These are phyloP conservation scores for Turnix velox DNA, from an alignment of 2,113 vertebrate genomes.

Conservation along the genomic window DNA sequence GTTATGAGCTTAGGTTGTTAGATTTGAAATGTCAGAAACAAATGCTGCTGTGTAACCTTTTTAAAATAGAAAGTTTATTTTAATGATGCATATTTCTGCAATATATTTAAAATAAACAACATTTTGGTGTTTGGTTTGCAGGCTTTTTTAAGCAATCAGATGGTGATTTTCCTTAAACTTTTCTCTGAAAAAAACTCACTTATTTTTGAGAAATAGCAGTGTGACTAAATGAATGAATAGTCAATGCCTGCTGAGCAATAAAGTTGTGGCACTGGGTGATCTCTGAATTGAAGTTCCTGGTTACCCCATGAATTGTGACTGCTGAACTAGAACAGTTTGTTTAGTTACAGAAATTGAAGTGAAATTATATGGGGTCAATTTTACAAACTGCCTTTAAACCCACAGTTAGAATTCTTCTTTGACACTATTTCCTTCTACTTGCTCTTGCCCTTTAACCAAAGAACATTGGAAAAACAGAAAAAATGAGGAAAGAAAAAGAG, in stretches of 20 bases:
- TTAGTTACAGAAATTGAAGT: conserved; percentile 5
- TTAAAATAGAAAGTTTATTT: background rate
- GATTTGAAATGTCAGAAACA: background rate
- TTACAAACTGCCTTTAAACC: background rate
- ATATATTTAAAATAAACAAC: background rate
- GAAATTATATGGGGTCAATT: background rate
- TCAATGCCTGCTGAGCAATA: background rate
- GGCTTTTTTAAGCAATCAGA: background rate
- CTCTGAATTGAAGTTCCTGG: background rate
- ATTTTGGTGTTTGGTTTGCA: background rate
- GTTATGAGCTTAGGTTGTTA: background rate
- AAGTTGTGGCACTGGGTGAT: background rate
- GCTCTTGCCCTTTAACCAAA: background rate
- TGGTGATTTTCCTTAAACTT: background rate
- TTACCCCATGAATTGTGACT: background rate
- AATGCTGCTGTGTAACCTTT: background rate
- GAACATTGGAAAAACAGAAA: background rate
- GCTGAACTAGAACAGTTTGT: conserved; percentile 2
- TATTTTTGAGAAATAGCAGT: background rate
- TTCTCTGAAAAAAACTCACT: background rate
- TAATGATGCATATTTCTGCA: background rate
- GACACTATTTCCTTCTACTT: background rate
- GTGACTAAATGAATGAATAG: background rate
- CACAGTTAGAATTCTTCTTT: background rate
- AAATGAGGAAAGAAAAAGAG: background rate